Evolutionary conservation across 2,888 invertebrate genomes (phyloP), one percentile per base, ranked within the genome.

Genomic region (Oasisia sp.): DNA sequence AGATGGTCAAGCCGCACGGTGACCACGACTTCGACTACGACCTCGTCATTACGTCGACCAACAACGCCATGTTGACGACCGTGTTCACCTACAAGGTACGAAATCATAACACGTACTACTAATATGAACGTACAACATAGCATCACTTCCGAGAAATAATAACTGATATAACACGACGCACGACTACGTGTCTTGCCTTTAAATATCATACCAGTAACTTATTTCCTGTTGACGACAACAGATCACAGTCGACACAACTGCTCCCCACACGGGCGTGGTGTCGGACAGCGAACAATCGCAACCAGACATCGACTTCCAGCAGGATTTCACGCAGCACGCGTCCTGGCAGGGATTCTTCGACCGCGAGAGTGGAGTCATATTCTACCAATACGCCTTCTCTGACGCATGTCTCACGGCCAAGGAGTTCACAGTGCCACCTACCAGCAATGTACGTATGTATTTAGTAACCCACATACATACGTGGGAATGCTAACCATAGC

Each of bases 301-400:
- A 27, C 93, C 93, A 32, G 91, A 91, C 91, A 91, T 74, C n/a
- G 91, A 91, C 89, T 91, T 32, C 89, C 91, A 91, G 32, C n/a
- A 32, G 32, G n/a, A 14, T 19, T 32, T n/a, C 19, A 56, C 74
- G 0, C 44, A 44, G 74, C 91, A 91, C 32, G 91, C 91, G 12
- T 91, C 91, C 3, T 91, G 91, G 91, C 32, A 32, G 32, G 91
- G 74, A 14, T 91, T 91, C 89, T 91, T 91, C 14, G 91, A 91
- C 91, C 32, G 44, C 32, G 91, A 91, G 58, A 91, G 91, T 32
- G 91, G 91, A 45, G 74, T 91, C n/a, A 89, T 58, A 32, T 94
- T 94, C 91, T 95, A 95, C 89, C 93, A 94, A 89, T 95, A 94
- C 91, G 93, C 93, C 11, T 94, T 94, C 91, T 91, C 92, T 11